Percentiles rank a stretch among this genome's conserved stretches.
These are phyloP conservation scores for Eulemur albifrons DNA, from an alignment of 2,797 vertebrate species.

Conservation along the genomic window DNA sequence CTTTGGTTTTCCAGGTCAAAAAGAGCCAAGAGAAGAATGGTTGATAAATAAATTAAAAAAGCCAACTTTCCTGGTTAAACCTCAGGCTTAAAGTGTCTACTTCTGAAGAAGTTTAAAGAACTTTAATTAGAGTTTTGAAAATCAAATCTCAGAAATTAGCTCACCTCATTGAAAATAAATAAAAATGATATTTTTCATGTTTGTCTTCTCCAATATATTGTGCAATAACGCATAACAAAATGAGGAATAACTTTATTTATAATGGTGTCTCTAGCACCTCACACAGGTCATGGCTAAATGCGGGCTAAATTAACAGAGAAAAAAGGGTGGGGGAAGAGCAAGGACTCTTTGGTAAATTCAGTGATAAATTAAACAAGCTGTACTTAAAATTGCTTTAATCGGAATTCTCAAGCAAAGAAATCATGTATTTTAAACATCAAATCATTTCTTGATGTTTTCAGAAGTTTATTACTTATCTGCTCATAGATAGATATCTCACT, in stretches of 20 bases:
- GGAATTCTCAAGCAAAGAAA: not conserved
- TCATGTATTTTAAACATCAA: not conserved
- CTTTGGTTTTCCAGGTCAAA: not conserved
- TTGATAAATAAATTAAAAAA: not conserved
- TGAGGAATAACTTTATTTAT: not conserved
- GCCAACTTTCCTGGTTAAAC: not conserved
- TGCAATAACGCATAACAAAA: not conserved
- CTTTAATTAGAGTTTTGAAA: not conserved
- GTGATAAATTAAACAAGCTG: not conserved
- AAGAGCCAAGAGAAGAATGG: not conserved
- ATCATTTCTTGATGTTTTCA: not conserved
- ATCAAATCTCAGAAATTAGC: not conserved
- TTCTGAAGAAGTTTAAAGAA: not conserved
- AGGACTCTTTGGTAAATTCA: not conserved
- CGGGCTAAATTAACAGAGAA: not conserved
- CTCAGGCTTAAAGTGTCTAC: not conserved
- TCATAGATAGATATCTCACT: not conserved
- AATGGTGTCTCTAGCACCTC: not conserved
- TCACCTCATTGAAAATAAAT: not conserved
- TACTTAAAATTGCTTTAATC: not conserved
- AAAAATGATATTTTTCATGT: not conserved
- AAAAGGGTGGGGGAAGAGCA: not conserved
- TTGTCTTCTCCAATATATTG: not conserved
- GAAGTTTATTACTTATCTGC: not conserved
- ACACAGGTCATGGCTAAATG: not conserved